A percentile compares a stretch with the other conserved stretches of the same genome.
Evolutionary conservation across 2,113 vertebrate genomes (phyloP).

Genomic region (Pseudois nayaur): DNA sequence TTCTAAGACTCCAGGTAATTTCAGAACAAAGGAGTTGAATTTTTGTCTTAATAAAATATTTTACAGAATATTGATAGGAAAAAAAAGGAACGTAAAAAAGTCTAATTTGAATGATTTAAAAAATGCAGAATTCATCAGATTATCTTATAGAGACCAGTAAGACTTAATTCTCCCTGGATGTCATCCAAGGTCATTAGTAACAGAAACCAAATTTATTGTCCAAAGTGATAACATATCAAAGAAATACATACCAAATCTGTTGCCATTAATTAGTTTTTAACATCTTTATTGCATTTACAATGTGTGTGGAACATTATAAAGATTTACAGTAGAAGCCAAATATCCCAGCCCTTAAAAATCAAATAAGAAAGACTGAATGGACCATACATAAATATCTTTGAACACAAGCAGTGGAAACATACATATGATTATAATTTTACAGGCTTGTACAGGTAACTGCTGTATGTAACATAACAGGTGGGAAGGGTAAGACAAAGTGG

Average conservation of each 20-base stretch:
- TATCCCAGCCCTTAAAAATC: constrained; percentile 67
- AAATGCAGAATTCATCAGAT: constrained; percentile 13
- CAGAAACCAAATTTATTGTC: constrained; percentile 27
- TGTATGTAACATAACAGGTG: constrained; percentile 8
- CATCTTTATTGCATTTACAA: constrained; percentile 73
- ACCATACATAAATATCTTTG: constrained; percentile 40
- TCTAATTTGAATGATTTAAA: not conserved
- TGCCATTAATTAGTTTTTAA: constrained; percentile 44
- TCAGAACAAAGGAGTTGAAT: not conserved
- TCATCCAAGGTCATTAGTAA: constrained; percentile 44
- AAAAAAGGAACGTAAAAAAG: not conserved
- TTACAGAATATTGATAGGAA: not conserved
- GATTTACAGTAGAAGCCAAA: constrained; percentile 70
- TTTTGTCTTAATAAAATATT: constrained; percentile 8
- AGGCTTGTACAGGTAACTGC: constrained; percentile 28
- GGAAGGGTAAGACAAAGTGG: constrained; percentile 22
- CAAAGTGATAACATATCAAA: constrained; percentile 37
- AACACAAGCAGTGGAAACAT: constrained; percentile 46
- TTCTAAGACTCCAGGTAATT: not conserved
- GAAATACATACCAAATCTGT: constrained; percentile 55
- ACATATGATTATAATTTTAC: constrained; percentile 25
- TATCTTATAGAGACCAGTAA: not conserved
- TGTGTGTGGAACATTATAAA: constrained; percentile 56
- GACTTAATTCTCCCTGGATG: constrained; percentile 32
- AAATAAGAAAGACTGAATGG: constrained; percentile 45